Base-by-base conservation (phyloP, 2,113 vertebrate genomes). In the Otus sunia region DNA sequence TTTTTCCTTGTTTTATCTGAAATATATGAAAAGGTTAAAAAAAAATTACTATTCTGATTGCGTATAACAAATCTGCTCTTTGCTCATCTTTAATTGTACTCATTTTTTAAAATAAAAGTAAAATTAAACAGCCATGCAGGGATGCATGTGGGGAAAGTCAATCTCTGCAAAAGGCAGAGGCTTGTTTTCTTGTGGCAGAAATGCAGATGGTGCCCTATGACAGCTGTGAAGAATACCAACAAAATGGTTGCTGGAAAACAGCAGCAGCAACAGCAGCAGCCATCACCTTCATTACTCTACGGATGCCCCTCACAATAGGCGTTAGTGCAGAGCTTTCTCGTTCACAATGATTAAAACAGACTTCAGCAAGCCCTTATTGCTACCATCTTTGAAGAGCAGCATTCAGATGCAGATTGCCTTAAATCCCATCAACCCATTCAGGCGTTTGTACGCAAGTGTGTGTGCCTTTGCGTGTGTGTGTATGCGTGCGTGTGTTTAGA, bases 331-430 rank as follows among this genome's bases (percentile, higher is more conserved):
- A 36, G 95, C 95, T 98, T 96, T 96, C 95, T 90, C 83, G 7
- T 94, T 96, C 88, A 81, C 85, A 52, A 93, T 96, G 93, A 98
- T 98, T 97, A 96, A 97, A 97, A 96, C 94, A 92, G 98, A 98
- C 98, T 98, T 97, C 96, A 91, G 94, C 91, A 97, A 98, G 95
- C 98, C 97, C 96, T 98, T 69, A 76, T 78, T 96, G 97, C 96
- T 85, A 73, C 98, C 86, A 63, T 97, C 97, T 98, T 98, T 97
- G 97, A 96, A 95, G 95, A 96, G 95, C 94, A 88, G 98, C 82
- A 99, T 99, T 99, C 99, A 99, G 98, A 99, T 99, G 99, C 98
- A 99, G 98, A 99, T 99, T 97, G 98, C 94, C 80, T 95, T 98
- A 98, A 99, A 99, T 99, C 99, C 98, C 97, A 97, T 98, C 98